Base-by-base conservation (phyloP, 2,888 invertebrate genomes). In the Aspidiotus rigidus region DNA sequence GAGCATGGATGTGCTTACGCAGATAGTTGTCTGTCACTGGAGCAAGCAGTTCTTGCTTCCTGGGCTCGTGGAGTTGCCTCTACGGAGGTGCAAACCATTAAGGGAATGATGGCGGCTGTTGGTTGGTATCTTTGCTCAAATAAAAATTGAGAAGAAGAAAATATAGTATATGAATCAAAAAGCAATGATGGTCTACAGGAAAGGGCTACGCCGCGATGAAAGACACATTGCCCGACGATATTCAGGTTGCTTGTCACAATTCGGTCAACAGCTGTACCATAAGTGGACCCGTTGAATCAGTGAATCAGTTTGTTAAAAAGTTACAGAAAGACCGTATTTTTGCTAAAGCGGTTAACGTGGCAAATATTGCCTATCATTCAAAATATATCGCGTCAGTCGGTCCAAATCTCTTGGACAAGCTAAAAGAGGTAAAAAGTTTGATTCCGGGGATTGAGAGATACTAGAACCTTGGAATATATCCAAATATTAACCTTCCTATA, bases 321-420 rank as follows among this genome's bases (percentile, higher is more conserved):
- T 77, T 91, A 16, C 76, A 78, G 71, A 81, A 82, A 0, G 84
- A 90, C 73, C 88, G 86, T 0, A 82, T 90, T 60, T 92, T 92
- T 75, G 91, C 91, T 0, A 85, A 86, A 72, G 86, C 89, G 74
- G 92, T 95, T 0, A 86, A 89, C 39, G 90, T 90, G 75, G 86
- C 90, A 66, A 90, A 91, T 75, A 90, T 93, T 73, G 91, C 95
- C 0, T 95, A 93, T 76, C 95, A 95, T 76, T 92, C 92, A 70
- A 83, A 85, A 69, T 92, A 91, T 74, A 91, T 95, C 74, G 81
- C 84, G 5, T 81, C 84, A 41, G 86, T 87, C 72, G 89, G 88
- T 16, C 85, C 87, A 0, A 83, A 80, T 49, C 81, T 93, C 44
- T 77, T 86, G 2, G 80, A 84, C 66, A 84, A 86, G 73, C 76